Percentiles rank a stretch among this genome's conserved stretches.
Conservation (phyloP, 2,797 vertebrate genomes). For the Petrocephalus schoutedeni region DNA sequence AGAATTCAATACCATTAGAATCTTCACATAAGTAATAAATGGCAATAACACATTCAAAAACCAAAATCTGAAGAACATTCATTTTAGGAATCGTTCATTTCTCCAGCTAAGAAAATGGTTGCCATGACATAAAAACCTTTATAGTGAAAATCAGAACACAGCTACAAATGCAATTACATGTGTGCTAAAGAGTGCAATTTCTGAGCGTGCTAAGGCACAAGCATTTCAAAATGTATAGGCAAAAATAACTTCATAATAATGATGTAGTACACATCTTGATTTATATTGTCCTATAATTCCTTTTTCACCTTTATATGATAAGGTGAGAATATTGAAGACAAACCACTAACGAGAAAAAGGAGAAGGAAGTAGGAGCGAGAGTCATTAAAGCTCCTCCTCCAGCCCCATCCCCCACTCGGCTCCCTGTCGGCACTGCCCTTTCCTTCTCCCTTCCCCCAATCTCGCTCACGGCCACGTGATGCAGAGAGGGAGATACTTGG, state of each 20-base stretch:
- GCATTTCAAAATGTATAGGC: background rate
- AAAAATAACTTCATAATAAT: background rate
- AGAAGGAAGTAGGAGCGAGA: background rate
- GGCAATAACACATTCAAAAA: background rate
- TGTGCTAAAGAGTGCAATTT: background rate
- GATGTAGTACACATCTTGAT: background rate
- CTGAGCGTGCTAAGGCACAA: background rate
- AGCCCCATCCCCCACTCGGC: background rate
- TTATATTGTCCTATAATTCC: background rate
- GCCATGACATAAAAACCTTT: background rate
- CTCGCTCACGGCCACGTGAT: background rate
- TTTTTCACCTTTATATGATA: too few species aligned
- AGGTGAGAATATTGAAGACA: background rate
- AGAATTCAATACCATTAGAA: background rate
- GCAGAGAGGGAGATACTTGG: background rate
- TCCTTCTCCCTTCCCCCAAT: background rate
- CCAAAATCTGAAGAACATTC: background rate
- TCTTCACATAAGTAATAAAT: background rate
- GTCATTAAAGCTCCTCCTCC: background rate
- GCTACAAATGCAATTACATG: background rate
- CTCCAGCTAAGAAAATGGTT: background rate
- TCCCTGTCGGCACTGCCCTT: background rate
- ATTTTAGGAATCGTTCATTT: background rate
- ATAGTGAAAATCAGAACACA: background rate
- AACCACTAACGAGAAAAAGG: background rate